These are phyloP conservation scores for Boleophthalmus pectinirostris DNA, from an alignment of 2,113 vertebrate genomes.

Conservation along the genomic window DNA sequence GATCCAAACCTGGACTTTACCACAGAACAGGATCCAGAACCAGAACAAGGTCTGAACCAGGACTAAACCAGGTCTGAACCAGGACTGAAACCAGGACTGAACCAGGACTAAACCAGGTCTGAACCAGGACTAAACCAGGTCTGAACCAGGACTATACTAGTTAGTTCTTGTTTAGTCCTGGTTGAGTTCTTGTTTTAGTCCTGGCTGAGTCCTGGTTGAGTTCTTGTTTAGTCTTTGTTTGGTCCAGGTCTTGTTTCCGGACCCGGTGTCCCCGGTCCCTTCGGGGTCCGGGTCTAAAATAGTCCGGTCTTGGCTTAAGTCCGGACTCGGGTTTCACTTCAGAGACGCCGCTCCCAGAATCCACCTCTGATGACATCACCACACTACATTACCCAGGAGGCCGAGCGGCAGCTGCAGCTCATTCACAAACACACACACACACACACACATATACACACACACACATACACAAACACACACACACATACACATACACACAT, in stretches of 20 bases:
- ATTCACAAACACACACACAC: not conserved
- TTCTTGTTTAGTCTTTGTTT: no score
- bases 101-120: not conserved
- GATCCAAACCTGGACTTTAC: not conserved
- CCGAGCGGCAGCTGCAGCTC: not conserved
- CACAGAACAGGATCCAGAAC: not conserved
- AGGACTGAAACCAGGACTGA: not conserved
- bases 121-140: not conserved
- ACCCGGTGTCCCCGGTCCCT: not conserved
- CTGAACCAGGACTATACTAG: no score
- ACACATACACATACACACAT: no score
- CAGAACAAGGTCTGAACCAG: not conserved
- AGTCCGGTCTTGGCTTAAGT: not conserved
- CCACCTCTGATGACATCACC: not conserved
- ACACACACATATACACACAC: no score
- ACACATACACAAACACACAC: no score
- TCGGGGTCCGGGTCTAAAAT: not conserved
- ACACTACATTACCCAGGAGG: conserved; percentile 1
- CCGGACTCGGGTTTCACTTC: not conserved
- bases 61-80: not conserved
- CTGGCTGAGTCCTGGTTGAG: no score
- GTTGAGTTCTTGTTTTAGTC: no score
- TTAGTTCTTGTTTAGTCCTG: not conserved
- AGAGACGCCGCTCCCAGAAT: not conserved
- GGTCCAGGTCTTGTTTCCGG: no score